Percentiles rank a stretch among this genome's conserved stretches.
Conservation (phyloP, 2,113 vertebrate species). For the Manacus vitellinus region DNA sequence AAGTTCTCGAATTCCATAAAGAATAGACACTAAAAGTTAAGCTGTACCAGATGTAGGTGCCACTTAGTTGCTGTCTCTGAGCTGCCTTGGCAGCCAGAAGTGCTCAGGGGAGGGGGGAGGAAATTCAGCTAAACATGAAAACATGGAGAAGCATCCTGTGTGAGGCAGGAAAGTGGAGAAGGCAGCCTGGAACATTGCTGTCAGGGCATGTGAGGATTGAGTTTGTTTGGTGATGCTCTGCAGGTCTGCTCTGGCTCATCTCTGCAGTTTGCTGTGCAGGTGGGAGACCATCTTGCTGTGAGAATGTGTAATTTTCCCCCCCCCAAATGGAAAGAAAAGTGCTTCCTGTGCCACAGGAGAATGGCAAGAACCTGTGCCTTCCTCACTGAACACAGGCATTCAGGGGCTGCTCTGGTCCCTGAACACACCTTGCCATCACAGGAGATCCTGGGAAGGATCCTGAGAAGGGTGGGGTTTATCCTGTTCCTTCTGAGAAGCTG, state of each 20-base stretch:
- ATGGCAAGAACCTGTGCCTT: not conserved
- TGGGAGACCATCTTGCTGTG: not conserved
- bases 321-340: not conserved
- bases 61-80: constrained; percentile 24
- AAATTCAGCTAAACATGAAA: constrained; percentile 8
- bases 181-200: not conserved
- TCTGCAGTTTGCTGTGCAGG: not conserved
- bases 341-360: not conserved
- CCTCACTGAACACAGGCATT: not conserved
- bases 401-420: not conserved
- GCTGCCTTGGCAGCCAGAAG: constrained; percentile 37
- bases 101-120: not conserved
- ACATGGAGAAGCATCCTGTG: not conserved
- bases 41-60: constrained; percentile 61
- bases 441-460: not conserved
- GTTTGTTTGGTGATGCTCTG: not conserved
- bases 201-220: not conserved
- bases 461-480: not conserved
- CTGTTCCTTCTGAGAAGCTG: not conserved
- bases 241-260: not conserved
- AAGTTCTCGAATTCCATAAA: constrained; percentile 64
- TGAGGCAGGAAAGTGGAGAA: not conserved
- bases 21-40: constrained; percentile 40
- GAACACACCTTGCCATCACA: not conserved
- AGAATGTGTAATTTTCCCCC: not conserved